phyloP scores from a whole-genome alignment of 2,888 invertebrate genomes.

The Rhimphoctona megacephalus region DNA sequence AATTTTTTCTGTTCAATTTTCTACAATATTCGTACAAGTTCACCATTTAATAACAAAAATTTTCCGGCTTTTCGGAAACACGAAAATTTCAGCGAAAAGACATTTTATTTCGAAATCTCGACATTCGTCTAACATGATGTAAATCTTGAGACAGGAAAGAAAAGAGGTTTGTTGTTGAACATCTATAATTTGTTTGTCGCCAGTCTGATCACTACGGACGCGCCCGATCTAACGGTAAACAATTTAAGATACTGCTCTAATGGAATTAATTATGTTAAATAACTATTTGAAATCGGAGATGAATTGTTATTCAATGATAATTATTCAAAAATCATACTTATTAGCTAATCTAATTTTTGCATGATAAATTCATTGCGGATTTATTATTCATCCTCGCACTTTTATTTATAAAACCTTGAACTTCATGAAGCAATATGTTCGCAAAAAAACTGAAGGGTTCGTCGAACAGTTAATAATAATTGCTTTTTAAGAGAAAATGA shows the following conservation, averaged over 20 bases:
- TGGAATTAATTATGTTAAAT: constrained; percentile 8
- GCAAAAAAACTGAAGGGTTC: background rate
- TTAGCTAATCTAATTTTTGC: background rate
- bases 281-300: background rate
- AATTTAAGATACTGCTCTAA: constrained; percentile 12
- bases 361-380: constrained; percentile 1
- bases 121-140: background rate
- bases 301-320: background rate
- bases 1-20: background rate
- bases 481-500: background rate
- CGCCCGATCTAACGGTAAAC: background rate
- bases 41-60: background rate
- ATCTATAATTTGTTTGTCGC: background rate
- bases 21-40: background rate
- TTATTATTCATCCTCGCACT: background rate
- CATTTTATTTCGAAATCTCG: constrained; percentile 5
- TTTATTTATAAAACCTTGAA: background rate
- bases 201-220: background rate
- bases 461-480: background rate
- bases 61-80: background rate
- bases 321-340: background rate
- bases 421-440: background rate
- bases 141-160: background rate
- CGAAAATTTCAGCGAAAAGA: background rate
- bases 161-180: constrained; percentile 6